phyloP scores from a whole-genome alignment of 2,888 invertebrate species.

The Andrena dorsata region DNA sequence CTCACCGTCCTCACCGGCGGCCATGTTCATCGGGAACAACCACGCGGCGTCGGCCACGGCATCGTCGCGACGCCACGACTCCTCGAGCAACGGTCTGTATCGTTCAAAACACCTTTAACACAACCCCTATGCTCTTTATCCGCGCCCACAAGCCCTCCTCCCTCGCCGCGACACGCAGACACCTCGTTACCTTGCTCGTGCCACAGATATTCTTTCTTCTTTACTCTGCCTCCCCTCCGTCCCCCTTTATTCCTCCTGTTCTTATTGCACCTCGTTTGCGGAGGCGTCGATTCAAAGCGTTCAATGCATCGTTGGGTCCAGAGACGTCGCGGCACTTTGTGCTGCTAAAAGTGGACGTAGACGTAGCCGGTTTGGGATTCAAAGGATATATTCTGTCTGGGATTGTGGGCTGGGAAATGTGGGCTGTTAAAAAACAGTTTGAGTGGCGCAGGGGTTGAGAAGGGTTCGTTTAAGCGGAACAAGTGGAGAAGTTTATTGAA shows the following conservation, averaged over 20 bases:
- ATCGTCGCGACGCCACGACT: slow-evolving; percentile 76
- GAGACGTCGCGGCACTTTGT: too few species aligned
- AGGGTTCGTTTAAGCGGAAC: too few species aligned
- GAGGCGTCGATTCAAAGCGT: background rate
- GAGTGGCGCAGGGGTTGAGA: too few species aligned
- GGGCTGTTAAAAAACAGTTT: too few species aligned
- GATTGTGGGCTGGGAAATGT: too few species aligned
- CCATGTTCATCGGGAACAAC: slow-evolving; percentile 73
- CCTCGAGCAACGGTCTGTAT: slow-evolving; percentile 83
- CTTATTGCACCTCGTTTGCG: background rate
- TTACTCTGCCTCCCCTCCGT: background rate
- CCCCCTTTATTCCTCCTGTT: background rate
- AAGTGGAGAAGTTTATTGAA: too few species aligned
- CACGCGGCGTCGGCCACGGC: slow-evolving; percentile 66
- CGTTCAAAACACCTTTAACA: slow-evolving; percentile 31
- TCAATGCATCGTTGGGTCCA: too few species aligned
- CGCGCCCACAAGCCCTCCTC: background rate
- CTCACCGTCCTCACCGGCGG: slow-evolving; percentile 70
- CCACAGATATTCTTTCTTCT: background rate
- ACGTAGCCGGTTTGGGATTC: too few species aligned
- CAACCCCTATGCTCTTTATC: background rate
- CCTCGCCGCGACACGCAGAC: background rate
- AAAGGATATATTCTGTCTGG: too few species aligned
- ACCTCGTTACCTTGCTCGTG: background rate
- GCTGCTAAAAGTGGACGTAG: too few species aligned